These are phyloP conservation scores for Calameuta filiformis DNA, from an alignment of 2,888 invertebrate species.

Conservation along the genomic window DNA sequence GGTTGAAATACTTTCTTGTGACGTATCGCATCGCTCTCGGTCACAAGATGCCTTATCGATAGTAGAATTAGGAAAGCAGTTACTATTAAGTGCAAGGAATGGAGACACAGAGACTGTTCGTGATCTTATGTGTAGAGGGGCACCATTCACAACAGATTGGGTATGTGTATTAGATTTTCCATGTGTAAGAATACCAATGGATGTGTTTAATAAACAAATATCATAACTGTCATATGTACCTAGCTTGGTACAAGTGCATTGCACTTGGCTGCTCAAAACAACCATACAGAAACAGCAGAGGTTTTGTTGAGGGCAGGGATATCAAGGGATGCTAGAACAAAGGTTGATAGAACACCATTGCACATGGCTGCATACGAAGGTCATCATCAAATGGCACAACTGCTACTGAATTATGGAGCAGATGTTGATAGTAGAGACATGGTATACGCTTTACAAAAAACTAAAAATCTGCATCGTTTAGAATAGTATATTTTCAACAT, in stretches of 20 bases:
- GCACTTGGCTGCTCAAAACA: constrained; percentile 87
- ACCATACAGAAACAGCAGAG: constrained; percentile 82
- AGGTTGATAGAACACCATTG: constrained; percentile 91
- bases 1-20: constrained; percentile 55
- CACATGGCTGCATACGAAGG: constrained; percentile 91
- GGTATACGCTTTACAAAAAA: constrained; percentile 66
- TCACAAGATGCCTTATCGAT: constrained; percentile 66
- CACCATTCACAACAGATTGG: constrained; percentile 94
- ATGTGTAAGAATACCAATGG: not conserved
- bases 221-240: constrained; percentile 26
- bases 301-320: constrained; percentile 87
- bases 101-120: constrained; percentile 83
- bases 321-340: constrained; percentile 88
- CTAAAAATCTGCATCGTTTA: not conserved
- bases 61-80: constrained; percentile 85
- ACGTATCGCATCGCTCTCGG: constrained; percentile 47
- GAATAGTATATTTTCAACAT: constrained; percentile 12
- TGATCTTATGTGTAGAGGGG: constrained; percentile 84
- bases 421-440: constrained; percentile 82
- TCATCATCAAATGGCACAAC: constrained; percentile 78
- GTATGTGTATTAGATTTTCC: constrained; percentile 66
- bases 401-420: constrained; percentile 76
- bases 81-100: constrained; percentile 82
- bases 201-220: not conserved
- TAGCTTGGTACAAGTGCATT: constrained; percentile 91